phyloP scores from a whole-genome alignment of 35 echinoderm and acorn worm species.

The Lytechinus variegatus region DNA sequence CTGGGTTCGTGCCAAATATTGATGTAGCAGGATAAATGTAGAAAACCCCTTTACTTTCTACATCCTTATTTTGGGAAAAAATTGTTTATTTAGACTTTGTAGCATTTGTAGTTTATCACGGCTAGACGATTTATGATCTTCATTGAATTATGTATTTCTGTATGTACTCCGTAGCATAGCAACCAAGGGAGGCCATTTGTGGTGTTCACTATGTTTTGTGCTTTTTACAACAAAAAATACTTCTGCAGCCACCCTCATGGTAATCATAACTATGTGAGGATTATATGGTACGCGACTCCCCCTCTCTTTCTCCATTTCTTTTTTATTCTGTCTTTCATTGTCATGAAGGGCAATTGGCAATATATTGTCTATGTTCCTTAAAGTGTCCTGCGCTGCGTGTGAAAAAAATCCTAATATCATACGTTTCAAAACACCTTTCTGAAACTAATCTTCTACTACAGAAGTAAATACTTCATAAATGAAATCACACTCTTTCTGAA shows the following conservation, averaged over 20 bases:
- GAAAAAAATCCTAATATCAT: neutral
- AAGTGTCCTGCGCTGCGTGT: neutral
- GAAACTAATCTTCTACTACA: neutral
- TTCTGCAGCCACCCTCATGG: too few relatives aligned
- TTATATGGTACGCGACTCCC: too few relatives aligned
- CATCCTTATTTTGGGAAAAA: neutral
- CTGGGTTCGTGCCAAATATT: neutral
- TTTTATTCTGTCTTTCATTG: too few relatives aligned
- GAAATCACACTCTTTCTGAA: neutral
- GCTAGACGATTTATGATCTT: neutral
- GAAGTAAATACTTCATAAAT: neutral
- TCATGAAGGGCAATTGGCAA: too few relatives aligned
- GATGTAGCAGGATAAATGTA: neutral
- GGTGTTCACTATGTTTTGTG: too few relatives aligned
- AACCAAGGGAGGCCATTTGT: neutral
- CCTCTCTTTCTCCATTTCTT: too few relatives aligned
- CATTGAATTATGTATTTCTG: too few relatives aligned
- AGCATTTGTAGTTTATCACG: neutral
- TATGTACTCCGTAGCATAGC: neutral
- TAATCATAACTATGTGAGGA: too few relatives aligned
- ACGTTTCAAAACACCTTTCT: neutral
- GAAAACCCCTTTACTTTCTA: neutral
- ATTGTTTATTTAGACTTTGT: neutral
- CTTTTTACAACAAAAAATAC: too few relatives aligned
- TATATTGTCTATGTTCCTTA: neutral